Evolutionary conservation across 1,140 invertebrate genomes (phyloP).

Genomic region (Diploscapter pachys): DNA sequence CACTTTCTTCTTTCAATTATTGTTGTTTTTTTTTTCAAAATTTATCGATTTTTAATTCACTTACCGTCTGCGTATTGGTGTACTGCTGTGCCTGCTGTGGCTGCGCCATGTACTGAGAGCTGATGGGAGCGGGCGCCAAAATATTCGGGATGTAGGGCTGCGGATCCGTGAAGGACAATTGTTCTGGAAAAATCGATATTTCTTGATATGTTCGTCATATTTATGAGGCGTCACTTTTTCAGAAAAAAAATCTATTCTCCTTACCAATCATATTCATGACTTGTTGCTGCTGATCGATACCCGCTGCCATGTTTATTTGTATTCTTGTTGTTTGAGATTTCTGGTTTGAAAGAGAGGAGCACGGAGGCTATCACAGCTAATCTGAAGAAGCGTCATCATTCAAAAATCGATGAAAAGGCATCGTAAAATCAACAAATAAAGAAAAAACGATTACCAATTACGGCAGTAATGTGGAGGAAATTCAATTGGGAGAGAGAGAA

Average conservation of each 20-base stretch:
- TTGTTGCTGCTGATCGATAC: constrained; percentile 34
- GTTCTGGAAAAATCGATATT: background rate
- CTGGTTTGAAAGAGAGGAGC: background rate
- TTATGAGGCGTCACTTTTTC: background rate
- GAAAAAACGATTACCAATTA: too few relatives aligned
- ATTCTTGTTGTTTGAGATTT: too few relatives aligned
- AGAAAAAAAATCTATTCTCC: constrained; percentile 1
- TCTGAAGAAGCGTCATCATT: too few relatives aligned
- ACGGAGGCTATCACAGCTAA: too few relatives aligned
- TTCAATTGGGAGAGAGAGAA: too few relatives aligned
- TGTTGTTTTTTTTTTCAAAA: background rate
- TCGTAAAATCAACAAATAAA: too few relatives aligned
- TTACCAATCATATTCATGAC: constrained; percentile 36
- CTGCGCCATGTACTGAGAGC: background rate
- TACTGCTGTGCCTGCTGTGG: too few relatives aligned
- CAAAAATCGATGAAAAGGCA: too few relatives aligned
- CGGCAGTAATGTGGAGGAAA: too few relatives aligned
- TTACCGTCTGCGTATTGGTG: too few relatives aligned
- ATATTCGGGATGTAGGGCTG: background rate
- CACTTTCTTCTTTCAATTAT: background rate
- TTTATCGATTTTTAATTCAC: background rate
- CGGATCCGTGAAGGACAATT: too few relatives aligned
- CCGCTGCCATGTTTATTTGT: constrained; percentile 4
- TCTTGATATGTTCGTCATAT: background rate
- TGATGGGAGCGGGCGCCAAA: background rate